Evolutionary conservation across 1,140 invertebrate genomes (phyloP), one percentile per base, ranked within the genome.

Genomic region (Andrena cerasifolii): DNA sequence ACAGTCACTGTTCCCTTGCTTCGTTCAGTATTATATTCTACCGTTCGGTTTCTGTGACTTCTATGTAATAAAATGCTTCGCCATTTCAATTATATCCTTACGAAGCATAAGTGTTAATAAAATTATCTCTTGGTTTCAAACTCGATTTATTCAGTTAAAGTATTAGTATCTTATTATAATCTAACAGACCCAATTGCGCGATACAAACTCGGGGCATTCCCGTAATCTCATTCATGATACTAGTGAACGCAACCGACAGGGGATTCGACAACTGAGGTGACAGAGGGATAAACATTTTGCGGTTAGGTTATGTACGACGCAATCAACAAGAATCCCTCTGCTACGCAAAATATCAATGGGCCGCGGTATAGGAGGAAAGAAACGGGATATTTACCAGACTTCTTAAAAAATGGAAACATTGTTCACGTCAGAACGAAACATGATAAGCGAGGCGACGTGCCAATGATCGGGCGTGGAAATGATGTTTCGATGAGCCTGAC

Each of bases 321-420:
- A 4, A 56, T 24, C 24, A 49, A 18, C 21, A 56, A 45, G 2
- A n/a, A 61, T 21, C 1, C 10, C 18, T 51, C 21, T 58, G 10
- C 0, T 36, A 18, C 2, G 6, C 2, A 2, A 77, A 43, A 43
- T 14, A 40, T 43, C 14, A 53, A 51, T 24, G 36, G 26, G 26
- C 10, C 24, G 45, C 8, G 6, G 2, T 45, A 14, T 3, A 24
- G n/a, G n/a, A 21, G 31, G 2, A 12, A 47, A 33, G 18, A 5
- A 71, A 5, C 21, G n/a, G n/a, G 6, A 40, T 85, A 85, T 77
- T 91, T 91, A 93, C 92, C 92, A 89, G 91, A 83, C 79, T 92
- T 93, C 79, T 91, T 93, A 92, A 92, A 92, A 89, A 93, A 93
- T 85, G 92, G 91, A 78, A 93, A 86, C 92, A 93, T 93, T 79